phyloP scores from a whole-genome alignment of 92 coral and sea anemone genomes.

The Diadumene lineata region DNA sequence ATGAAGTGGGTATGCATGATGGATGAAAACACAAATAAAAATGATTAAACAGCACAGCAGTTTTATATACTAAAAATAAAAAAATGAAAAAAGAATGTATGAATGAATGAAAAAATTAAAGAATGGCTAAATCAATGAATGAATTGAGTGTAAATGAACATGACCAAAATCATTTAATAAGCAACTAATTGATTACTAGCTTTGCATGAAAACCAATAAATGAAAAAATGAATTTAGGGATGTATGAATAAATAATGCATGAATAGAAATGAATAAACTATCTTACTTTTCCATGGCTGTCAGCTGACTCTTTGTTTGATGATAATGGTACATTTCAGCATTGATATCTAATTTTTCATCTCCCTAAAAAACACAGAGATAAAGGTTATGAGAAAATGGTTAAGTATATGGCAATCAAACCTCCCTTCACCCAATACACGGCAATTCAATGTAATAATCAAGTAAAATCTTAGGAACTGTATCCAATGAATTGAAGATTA shows the following conservation, averaged over 20 bases:
- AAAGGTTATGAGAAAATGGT: too few relatives aligned
- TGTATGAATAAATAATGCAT: background rate
- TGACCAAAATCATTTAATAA: too few relatives aligned
- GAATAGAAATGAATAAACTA: background rate
- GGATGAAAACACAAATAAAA: too few relatives aligned
- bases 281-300: constrained; percentile 97
- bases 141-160: background rate
- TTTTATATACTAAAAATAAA: too few relatives aligned
- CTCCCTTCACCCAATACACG: too few relatives aligned
- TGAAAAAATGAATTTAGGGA: background rate
- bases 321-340: constrained; percentile 98
- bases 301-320: constrained; percentile 89
- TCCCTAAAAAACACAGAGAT: constrained; percentile 46
- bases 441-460: too few relatives aligned
- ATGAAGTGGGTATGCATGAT: too few relatives aligned
- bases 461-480: too few relatives aligned
- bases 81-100: background rate
- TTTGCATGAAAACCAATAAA: too few relatives aligned
- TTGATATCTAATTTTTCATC: constrained; percentile 92
- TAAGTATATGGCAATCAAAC: too few relatives aligned
- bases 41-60: too few relatives aligned
- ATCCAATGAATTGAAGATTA: background rate
- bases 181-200: background rate
- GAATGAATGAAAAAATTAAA: background rate
- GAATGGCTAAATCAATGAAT: background rate